Conservation (phyloP, 2,113 vertebrate genomes). For the Upupa epops region DNA sequence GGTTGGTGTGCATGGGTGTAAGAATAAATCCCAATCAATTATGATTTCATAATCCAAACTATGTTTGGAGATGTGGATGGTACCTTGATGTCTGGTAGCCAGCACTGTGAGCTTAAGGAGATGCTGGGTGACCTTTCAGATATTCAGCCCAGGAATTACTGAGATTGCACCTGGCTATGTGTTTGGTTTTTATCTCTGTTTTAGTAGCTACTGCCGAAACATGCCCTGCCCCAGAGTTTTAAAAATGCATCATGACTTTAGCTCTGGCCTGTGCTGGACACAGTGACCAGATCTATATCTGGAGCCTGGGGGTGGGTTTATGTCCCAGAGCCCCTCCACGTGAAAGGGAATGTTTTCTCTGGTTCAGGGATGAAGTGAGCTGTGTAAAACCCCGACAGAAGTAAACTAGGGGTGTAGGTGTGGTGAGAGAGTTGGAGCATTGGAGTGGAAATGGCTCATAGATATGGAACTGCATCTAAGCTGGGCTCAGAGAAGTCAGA, state of each 20-base stretch:
- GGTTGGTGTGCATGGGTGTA: slow-evolving; percentile 72
- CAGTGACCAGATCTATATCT: not conserved
- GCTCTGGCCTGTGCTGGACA: not conserved
- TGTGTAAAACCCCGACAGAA: not conserved
- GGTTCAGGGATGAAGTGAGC: not conserved
- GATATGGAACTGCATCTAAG: not conserved
- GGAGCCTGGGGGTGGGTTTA: not conserved
- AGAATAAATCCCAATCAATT: not conserved
- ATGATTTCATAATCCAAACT: not conserved
- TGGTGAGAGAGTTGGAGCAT: not conserved
- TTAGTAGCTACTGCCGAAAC: not conserved
- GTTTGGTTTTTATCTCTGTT: not conserved
- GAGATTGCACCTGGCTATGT: not conserved
- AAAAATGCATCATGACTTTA: not conserved
- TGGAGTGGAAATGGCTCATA: not conserved
- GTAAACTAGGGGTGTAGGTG: not conserved
- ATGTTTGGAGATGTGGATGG: not conserved
- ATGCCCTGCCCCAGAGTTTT: not conserved
- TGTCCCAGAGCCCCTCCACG: not conserved
- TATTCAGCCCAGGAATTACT: not conserved
- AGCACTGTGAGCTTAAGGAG: not conserved
- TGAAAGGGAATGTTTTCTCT: not conserved
- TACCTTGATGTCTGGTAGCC: accelerated
- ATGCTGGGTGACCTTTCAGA: not conserved
- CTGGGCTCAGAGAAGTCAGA: not conserved